phyloP scores from a whole-genome alignment of 2,888 invertebrate species.

The Keiferia lycopersicella region DNA sequence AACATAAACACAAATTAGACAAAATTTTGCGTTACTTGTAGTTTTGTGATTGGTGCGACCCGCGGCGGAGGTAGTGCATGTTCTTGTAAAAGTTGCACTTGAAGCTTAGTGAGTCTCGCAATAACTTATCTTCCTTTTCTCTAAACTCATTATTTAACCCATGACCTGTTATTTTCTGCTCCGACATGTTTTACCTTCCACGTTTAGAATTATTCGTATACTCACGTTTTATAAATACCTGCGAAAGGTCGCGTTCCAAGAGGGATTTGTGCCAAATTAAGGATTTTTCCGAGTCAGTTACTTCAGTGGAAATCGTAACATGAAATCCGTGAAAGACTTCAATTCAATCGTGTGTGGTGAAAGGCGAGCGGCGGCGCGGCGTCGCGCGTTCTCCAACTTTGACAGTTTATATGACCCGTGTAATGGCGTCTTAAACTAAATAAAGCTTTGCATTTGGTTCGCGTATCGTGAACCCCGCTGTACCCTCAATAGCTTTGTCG shows the following conservation, averaged over 20 bases:
- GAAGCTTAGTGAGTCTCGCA: slow-evolving; percentile 51
- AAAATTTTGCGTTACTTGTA: too few relatives aligned
- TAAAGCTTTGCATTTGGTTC: slow-evolving; percentile 76
- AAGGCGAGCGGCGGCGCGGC: slow-evolving; percentile 43
- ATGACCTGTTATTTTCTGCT: slow-evolving; percentile 64
- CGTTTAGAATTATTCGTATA: slow-evolving; percentile 44
- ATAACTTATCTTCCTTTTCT: slow-evolving; percentile 51
- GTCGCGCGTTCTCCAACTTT: slow-evolving; percentile 68
- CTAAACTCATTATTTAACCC: slow-evolving; percentile 57
- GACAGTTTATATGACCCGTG: slow-evolving; percentile 81
- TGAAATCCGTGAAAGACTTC: slow-evolving; percentile 54
- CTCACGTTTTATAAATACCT: slow-evolving; percentile 37
- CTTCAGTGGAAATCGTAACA: slow-evolving; percentile 47
- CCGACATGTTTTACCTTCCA: slow-evolving; percentile 51
- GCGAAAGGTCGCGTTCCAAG: slow-evolving; percentile 32
- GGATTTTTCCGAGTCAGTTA: slow-evolving; percentile 44
- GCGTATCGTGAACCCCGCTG: slow-evolving; percentile 53
- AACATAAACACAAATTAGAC: slow-evolving; percentile 43
- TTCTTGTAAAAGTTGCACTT: slow-evolving; percentile 39
- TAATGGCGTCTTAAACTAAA: slow-evolving; percentile 79
- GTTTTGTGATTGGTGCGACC: too few relatives aligned
- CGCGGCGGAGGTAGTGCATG: too few relatives aligned
- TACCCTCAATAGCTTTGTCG: slow-evolving; percentile 56
- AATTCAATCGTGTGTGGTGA: slow-evolving; percentile 54
- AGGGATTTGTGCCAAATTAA: slow-evolving; percentile 37